A percentile compares a stretch with the other conserved stretches of the same genome.
Evolutionary conservation across 2,888 invertebrate genomes (phyloP).

Genomic region (Leptura quadrifasciata): DNA sequence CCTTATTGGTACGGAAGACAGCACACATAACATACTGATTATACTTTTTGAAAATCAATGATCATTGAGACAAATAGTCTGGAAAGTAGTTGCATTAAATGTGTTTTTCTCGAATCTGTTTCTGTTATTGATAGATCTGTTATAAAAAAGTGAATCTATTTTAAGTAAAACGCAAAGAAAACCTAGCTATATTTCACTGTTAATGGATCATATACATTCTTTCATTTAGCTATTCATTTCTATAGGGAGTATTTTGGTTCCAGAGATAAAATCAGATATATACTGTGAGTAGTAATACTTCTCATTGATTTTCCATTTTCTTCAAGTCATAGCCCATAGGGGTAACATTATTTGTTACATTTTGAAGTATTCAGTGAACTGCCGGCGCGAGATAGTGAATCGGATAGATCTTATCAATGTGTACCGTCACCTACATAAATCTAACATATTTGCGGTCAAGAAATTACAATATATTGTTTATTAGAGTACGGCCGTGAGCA

Average conservation of each 20-base stretch:
- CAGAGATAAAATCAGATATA: not conserved
- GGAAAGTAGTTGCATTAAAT: not conserved
- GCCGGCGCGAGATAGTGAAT: not conserved
- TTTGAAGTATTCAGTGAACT: not conserved
- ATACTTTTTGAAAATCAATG: too few species aligned
- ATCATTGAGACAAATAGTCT: not conserved
- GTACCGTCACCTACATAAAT: too few species aligned
- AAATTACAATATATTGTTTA: too few species aligned
- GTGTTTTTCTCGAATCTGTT: not conserved
- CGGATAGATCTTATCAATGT: not conserved
- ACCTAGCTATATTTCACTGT: not conserved
- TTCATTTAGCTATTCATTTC: not conserved
- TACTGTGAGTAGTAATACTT: not conserved
- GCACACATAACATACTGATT: too few species aligned
- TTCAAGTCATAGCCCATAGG: not conserved
- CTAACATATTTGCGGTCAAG: too few species aligned
- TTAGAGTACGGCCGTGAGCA: too few species aligned
- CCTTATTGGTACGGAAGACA: too few species aligned
- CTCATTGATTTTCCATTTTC: constrained; percentile 15
- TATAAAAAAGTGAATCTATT: not conserved
- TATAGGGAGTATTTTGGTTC: not conserved
- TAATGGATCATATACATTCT: not conserved
- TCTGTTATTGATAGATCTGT: not conserved
- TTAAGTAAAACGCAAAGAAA: not conserved
- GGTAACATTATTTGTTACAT: not conserved